Conservation (phyloP, 1,140 invertebrate genomes). For the Kradibia gibbosae region DNA sequence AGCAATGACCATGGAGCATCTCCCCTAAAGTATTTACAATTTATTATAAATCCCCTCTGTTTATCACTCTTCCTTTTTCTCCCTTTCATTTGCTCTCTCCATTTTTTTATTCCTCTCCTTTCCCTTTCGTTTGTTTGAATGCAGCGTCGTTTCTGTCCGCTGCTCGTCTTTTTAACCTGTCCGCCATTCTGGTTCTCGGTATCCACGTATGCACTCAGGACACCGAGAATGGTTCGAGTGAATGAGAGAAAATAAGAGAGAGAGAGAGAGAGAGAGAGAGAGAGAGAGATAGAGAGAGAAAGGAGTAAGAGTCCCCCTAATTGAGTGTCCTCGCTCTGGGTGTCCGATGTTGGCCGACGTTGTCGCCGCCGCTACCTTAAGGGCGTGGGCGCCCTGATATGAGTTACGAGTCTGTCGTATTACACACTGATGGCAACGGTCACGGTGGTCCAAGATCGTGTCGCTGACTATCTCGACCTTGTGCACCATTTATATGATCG, state of each 20-base stretch:
- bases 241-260: not conserved
- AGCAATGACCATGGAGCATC: constrained; percentile 36
- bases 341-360: constrained; percentile 70
- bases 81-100: constrained; percentile 19
- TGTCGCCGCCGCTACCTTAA: constrained; percentile 70
- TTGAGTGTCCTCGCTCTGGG: constrained; percentile 73
- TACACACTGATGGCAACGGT: constrained; percentile 60
- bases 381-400: constrained; percentile 71
- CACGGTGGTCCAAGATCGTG: constrained; percentile 66
- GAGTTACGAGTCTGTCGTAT: constrained; percentile 73
- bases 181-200: constrained; percentile 48
- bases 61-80: constrained; percentile 39
- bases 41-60: constrained; percentile 48
- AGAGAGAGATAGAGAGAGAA: constrained; percentile 9
- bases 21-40: constrained; percentile 38
- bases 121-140: constrained; percentile 31
- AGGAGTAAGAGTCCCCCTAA: constrained; percentile 58
- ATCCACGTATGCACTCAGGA: not conserved
- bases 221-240: not conserved
- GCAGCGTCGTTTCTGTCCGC: constrained; percentile 37
- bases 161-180: constrained; percentile 43
- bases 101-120: constrained; percentile 41
- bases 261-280: constrained; percentile 19
- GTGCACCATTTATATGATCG: constrained; percentile 66
- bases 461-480: constrained; percentile 54